These are phyloP conservation scores for Salvator merianae DNA, from an alignment of 2,113 vertebrate genomes.

Conservation along the genomic window DNA sequence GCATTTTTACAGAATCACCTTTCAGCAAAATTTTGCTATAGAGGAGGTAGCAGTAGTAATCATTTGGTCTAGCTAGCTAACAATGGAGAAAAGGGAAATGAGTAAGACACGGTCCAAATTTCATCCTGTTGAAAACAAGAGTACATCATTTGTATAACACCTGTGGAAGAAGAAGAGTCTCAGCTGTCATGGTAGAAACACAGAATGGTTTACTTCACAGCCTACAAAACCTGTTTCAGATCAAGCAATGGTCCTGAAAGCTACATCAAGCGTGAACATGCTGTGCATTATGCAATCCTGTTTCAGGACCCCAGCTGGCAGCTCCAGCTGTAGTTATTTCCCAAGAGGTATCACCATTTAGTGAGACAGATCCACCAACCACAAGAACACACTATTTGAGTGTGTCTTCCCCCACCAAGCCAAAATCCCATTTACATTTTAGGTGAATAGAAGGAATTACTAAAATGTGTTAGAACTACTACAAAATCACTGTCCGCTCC, in stretches of 20 bases:
- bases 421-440: background rate
- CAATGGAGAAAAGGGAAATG: accelerated
- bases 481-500: background rate
- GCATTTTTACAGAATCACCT: background rate
- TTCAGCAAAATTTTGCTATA: background rate
- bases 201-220: background rate
- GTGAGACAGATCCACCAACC: too few relatives aligned
- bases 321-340: background rate
- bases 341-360: background rate
- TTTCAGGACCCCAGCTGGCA: background rate
- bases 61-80: background rate
- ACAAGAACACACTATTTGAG: background rate
- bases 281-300: background rate
- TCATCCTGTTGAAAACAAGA: accelerated
- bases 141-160: accelerated
- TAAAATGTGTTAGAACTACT: background rate
- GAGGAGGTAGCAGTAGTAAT: accelerated
- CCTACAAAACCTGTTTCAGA: background rate
- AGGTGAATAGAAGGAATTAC: background rate
- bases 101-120: background rate
- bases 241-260: background rate
- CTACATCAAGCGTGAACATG: background rate
- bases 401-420: background rate
- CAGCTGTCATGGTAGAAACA: background rate
- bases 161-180: accelerated